Base-by-base conservation (phyloP, 92 coral and sea anemone species). In the Palythoa grandiflora region DNA sequence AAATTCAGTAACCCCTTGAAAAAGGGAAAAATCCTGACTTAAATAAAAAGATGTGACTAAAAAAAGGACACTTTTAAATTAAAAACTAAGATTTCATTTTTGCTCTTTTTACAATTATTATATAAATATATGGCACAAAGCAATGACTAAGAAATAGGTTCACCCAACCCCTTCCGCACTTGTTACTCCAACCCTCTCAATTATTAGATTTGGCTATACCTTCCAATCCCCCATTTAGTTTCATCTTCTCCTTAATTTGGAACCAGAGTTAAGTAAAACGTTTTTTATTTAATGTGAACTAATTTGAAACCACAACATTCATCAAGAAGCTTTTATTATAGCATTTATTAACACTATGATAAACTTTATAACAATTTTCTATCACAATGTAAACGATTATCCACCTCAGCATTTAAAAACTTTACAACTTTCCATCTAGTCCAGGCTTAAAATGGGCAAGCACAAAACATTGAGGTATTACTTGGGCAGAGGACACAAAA, bases 361-460 rank as follows among this genome's bases (percentile, higher is more conserved):
- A 65, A 65, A 65, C 21, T 65, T 65, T 65, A 65, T 54, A 54
- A 3, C 6, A 54, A 54, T 65, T 65, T 20, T 65, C 35, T 65
- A 16, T 65, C 20, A 65, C 71, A 65, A 65, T 65, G 71, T 65
- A 65, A 65, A 65, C 71, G 16, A 20, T 65, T 65, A 65, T 65
- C 35, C 35, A 65, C 35, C 35, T 16, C 28, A 65, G 60, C 60
- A 54, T 54, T 54, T 54, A 54, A 54, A 54, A 54, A 54, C 60
- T 54, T 54, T 54, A 3, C 9, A 54, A 54, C 60, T 54, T 54
- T 4, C 60, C 60, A 54, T 54, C 60, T 54, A 54, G 15, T 54
- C 60, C 60, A 54, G 60, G 60, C 60, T 54, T 54, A 54, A 54
- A 54, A 54, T 54, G 60, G 60, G 60, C 60, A 54, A 54, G 9